Evolutionary conservation across 2,113 vertebrate species (phyloP).

Genomic region (Triplophysa siluroides): DNA sequence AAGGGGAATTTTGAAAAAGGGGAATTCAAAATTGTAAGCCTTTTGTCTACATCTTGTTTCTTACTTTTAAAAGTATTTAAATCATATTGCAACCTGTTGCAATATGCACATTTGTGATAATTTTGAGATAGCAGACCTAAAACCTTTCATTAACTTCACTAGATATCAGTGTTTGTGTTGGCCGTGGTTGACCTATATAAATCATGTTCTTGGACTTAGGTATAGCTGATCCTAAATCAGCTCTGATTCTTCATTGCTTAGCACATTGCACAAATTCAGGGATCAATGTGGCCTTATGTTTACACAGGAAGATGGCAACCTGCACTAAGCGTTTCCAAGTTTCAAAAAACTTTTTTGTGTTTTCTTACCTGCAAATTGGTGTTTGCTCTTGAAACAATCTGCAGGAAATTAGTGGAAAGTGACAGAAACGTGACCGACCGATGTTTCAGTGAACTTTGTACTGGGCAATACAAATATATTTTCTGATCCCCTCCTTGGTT

Average conservation of each 20-base stretch:
- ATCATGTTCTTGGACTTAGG: no score
- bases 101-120: no score
- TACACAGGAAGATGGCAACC: neutral
- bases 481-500: neutral
- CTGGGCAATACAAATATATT: constrained; percentile 12
- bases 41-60: no score
- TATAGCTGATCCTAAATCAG: neutral
- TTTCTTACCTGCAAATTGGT: constrained; percentile 14
- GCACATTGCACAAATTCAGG: neutral
- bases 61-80: no score
- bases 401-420: constrained; percentile 14
- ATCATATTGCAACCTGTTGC: no score
- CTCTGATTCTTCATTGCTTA: neutral
- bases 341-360: neutral
- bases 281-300: constrained; percentile 1
- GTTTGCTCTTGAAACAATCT: constrained; percentile 28
- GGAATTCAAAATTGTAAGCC: no score
- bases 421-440: constrained; percentile 5
- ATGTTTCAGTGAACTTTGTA: constrained; percentile 40
- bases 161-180: no score
- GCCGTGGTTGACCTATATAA: no score
- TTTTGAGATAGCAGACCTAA: no score
- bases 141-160: no score
- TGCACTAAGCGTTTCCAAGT: neutral
- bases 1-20: no score